phyloP scores from a whole-genome alignment of 2,113 vertebrate species.

The Girardinichthys multiradiatus region DNA sequence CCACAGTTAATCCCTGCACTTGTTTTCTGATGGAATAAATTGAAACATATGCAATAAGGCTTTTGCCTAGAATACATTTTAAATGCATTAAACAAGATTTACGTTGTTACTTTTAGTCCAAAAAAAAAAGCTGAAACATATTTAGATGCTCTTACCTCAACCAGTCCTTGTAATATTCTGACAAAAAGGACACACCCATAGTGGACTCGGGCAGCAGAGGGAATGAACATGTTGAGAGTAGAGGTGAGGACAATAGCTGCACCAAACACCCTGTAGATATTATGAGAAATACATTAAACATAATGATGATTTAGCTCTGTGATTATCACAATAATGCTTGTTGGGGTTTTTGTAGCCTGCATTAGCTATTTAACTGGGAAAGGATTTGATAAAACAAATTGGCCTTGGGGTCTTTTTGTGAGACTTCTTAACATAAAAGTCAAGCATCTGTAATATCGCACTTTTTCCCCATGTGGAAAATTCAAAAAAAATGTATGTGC shows the following conservation, averaged over 20 bases:
- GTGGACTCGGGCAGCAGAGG: conserved; percentile 92
- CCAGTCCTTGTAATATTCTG: conserved; percentile 95
- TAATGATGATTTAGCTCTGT: neutral
- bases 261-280: conserved; percentile 92
- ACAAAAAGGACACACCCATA: conserved; percentile 98
- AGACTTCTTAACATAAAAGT: too few relatives aligned
- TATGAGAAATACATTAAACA: neutral
- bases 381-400: neutral
- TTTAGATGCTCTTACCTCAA: conserved; percentile 86
- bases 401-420: too few relatives aligned
- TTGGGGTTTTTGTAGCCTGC: neutral
- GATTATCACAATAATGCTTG: neutral
- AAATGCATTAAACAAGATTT: neutral
- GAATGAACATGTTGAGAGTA: conserved; percentile 97
- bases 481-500: too few relatives aligned
- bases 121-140: neutral
- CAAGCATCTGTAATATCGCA: too few relatives aligned
- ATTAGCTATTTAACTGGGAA: neutral
- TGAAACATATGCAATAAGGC: neutral
- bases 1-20: neutral
- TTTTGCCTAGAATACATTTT: neutral
- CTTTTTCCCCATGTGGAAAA: too few relatives aligned
- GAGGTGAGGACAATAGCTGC: conserved; percentile 95
- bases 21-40: neutral
- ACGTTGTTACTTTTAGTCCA: neutral